A percentile compares a stretch with the other conserved stretches of the same genome.
phyloP scores from a whole-genome alignment of 2,888 invertebrate species.

The Drosophila robusta region DNA sequence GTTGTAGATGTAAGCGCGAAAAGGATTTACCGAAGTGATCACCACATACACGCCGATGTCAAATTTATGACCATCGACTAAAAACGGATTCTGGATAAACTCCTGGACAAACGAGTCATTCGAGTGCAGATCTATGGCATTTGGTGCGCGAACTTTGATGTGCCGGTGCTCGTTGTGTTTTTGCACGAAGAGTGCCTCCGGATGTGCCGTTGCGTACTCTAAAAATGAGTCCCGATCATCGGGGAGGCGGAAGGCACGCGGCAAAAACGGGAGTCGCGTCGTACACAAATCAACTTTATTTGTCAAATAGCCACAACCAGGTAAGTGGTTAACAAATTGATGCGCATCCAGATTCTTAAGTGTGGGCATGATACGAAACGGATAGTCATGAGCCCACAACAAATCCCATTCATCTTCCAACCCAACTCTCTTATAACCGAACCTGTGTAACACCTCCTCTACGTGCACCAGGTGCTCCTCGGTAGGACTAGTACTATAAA shows the following conservation, averaged over 20 bases:
- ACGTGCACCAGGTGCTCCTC: slow-evolving; percentile 90
- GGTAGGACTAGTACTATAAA: slow-evolving; percentile 86
- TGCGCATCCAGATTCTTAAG: slow-evolving; percentile 88
- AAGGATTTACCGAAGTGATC: slow-evolving; percentile 95
- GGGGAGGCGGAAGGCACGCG: slow-evolving; percentile 95
- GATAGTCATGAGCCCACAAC: slow-evolving; percentile 97
- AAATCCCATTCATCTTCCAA: slow-evolving; percentile 91
- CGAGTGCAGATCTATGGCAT: slow-evolving; percentile 89
- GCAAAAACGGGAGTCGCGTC: slow-evolving; percentile 91
- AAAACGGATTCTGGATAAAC: slow-evolving; percentile 93
- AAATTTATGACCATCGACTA: slow-evolving; percentile 97
- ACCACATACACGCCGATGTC: slow-evolving; percentile 98
- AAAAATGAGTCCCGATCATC: slow-evolving; percentile 89
- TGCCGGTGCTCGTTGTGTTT: slow-evolving; percentile 97
- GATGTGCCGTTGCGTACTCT: slow-evolving; percentile 88
- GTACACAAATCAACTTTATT: slow-evolving; percentile 96
- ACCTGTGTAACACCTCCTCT: slow-evolving; percentile 89
- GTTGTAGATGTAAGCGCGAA: slow-evolving; percentile 94
- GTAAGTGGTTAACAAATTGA: slow-evolving; percentile 96
- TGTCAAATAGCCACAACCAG: slow-evolving; percentile 96
- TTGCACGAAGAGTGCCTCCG: slow-evolving; percentile 92
- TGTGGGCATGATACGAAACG: slow-evolving; percentile 87
- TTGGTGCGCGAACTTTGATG: slow-evolving; percentile 90
- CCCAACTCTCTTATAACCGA: slow-evolving; percentile 89
- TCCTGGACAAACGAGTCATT: slow-evolving; percentile 95